These are phyloP conservation scores for Chiroxiphia lanceolata DNA, from an alignment of 2,797 vertebrate species.

Conservation along the genomic window DNA sequence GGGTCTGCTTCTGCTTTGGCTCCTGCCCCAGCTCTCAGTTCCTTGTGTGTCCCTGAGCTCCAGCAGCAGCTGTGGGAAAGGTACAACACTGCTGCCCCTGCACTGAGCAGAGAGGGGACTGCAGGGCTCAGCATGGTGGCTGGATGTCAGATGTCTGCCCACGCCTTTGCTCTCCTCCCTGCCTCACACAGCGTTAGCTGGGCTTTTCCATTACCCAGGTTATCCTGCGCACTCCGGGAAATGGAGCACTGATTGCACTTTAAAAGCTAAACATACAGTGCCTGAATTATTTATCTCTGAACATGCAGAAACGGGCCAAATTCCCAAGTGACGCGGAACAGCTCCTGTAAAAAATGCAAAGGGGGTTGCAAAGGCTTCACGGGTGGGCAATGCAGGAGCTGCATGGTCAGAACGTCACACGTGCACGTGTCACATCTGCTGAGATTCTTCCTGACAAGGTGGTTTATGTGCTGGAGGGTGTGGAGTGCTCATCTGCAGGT, in stretches of 20 bases:
- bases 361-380: background rate
- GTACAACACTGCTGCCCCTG: background rate
- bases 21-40: background rate
- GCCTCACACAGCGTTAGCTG: accelerated
- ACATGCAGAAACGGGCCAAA: background rate
- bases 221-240: background rate
- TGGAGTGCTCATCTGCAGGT: background rate
- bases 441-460: background rate
- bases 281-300: constrained; percentile 53
- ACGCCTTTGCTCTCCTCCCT: accelerated
- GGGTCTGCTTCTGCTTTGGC: background rate
- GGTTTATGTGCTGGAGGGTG: background rate
- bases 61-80: background rate
- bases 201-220: background rate
- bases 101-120: accelerated
- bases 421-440: background rate
- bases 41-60: background rate
- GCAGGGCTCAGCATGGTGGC: background rate
- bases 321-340: background rate
- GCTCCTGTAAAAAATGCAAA: background rate
- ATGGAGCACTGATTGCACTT: background rate
- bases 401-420: background rate
- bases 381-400: background rate
- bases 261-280: background rate
- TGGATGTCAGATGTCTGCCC: background rate